These are phyloP conservation scores for Monochamus saltuarius DNA, from an alignment of 1,140 invertebrate genomes.

Conservation along the genomic window DNA sequence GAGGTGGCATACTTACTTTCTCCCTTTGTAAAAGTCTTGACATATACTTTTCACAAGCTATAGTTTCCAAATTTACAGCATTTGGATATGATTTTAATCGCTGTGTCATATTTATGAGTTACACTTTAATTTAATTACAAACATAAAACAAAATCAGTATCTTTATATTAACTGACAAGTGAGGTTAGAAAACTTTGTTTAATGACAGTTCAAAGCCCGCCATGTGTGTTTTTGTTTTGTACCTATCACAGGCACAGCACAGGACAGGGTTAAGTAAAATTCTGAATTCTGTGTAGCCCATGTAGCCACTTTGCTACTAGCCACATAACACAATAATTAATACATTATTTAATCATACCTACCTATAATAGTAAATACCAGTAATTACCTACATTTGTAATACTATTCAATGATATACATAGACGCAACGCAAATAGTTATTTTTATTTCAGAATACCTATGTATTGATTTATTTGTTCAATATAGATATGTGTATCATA, in stretches of 20 bases:
- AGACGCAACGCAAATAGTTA: too few relatives aligned
- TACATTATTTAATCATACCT: too few relatives aligned
- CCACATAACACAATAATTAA: too few relatives aligned
- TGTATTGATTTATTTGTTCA: too few relatives aligned
- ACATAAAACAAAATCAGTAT: constrained; percentile 11
- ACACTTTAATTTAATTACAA: constrained; percentile 26
- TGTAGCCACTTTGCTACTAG: too few relatives aligned
- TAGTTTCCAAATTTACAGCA: constrained; percentile 8
- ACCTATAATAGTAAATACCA: too few relatives aligned
- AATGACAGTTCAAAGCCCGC: constrained; percentile 21
- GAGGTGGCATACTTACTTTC: not conserved
- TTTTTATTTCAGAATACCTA: too few relatives aligned
- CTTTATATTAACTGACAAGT: constrained; percentile 15
- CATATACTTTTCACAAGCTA: constrained; percentile 20
- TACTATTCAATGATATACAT: too few relatives aligned
- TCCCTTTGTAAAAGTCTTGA: constrained; percentile 13
- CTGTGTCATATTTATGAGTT: constrained; percentile 18
- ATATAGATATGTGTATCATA: too few relatives aligned
- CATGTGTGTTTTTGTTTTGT: constrained; percentile 1
- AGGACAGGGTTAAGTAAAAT: too few relatives aligned
- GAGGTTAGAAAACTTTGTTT: constrained; percentile 30
- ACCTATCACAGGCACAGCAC: not conserved
- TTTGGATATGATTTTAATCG: constrained; percentile 10
- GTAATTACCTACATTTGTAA: too few relatives aligned
- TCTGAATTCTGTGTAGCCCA: too few relatives aligned